A percentile compares a stretch with the other conserved stretches of the same genome.
Conservation (phyloP, 2,113 vertebrate genomes). For the Mobula birostris region DNA sequence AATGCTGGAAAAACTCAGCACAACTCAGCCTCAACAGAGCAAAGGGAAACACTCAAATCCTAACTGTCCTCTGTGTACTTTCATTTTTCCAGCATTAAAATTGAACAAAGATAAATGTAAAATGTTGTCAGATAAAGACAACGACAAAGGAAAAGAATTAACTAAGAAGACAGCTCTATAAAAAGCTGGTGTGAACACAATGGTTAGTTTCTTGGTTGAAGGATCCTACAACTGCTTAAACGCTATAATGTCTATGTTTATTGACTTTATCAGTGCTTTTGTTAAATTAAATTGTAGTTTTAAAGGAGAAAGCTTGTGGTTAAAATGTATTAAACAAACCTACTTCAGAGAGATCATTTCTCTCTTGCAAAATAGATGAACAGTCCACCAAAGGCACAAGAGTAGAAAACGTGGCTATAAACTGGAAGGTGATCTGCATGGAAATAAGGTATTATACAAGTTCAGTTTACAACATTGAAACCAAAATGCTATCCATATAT, state of each 20-base stretch:
- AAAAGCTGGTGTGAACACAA: background rate
- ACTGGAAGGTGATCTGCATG: conserved; percentile 94
- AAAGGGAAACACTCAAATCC: background rate
- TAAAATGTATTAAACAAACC: conserved; percentile 39
- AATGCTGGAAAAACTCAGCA: too few species aligned
- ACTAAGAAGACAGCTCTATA: background rate
- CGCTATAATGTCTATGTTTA: background rate
- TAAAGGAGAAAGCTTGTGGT: background rate
- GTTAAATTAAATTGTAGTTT: background rate
- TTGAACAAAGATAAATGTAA: background rate
- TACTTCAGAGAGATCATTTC: conserved; percentile 85
- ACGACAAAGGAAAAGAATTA: background rate
- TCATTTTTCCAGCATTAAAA: background rate
- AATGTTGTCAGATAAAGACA: background rate
- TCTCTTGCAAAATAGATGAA: conserved; percentile 85
- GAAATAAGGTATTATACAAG: conserved; percentile 42
- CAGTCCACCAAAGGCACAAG: conserved; percentile 99
- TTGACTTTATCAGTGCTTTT: background rate
- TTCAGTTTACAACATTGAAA: background rate
- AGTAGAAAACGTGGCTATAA: conserved; percentile 98
- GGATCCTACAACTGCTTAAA: background rate
- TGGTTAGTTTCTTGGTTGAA: background rate
- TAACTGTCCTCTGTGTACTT: background rate
- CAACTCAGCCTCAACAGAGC: background rate
- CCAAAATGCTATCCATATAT: background rate